Conservation (phyloP, 2,113 vertebrate species). For the Xenopus laevis region DNA sequence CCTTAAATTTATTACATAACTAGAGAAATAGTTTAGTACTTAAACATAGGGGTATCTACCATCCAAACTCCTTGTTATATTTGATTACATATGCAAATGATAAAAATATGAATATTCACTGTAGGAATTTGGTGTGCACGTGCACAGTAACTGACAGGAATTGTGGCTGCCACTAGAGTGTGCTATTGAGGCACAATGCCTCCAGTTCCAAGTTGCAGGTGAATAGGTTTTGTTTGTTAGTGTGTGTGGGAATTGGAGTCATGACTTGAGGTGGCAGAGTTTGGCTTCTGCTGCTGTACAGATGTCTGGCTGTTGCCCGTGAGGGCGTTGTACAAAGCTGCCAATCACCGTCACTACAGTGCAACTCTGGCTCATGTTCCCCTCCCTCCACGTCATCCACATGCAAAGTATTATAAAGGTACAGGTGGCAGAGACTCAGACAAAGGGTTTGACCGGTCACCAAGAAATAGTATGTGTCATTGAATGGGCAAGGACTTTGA, state of each 20-base stretch:
- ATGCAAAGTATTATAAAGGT: neutral
- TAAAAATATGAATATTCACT: too few relatives aligned
- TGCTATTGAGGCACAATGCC: conserved; percentile 2
- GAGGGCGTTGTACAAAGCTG: neutral
- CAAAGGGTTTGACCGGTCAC: too few relatives aligned
- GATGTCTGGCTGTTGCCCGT: neutral
- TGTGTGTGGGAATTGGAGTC: neutral
- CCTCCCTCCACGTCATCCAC: too few relatives aligned
- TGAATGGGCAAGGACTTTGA: neutral
- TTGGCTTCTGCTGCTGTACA: neutral
- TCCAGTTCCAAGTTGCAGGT: conserved; percentile 13
- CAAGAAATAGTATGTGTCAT: neutral
- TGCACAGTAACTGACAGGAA: neutral
- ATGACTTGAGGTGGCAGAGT: neutral
- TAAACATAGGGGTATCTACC: too few relatives aligned
- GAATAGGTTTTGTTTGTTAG: neutral
- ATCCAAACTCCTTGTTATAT: too few relatives aligned
- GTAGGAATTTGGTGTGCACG: too few relatives aligned
- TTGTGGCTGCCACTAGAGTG: conserved; percentile 15
- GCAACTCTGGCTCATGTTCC: too few relatives aligned
- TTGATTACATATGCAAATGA: too few relatives aligned
- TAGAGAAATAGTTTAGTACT: too few relatives aligned
- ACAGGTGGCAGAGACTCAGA: neutral
- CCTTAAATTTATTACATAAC: too few relatives aligned
- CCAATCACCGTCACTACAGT: neutral